Percentiles rank a stretch among this genome's conserved stretches.
Conservation (phyloP, 1,140 invertebrate species). For the Phenacoccus solenopsis region DNA sequence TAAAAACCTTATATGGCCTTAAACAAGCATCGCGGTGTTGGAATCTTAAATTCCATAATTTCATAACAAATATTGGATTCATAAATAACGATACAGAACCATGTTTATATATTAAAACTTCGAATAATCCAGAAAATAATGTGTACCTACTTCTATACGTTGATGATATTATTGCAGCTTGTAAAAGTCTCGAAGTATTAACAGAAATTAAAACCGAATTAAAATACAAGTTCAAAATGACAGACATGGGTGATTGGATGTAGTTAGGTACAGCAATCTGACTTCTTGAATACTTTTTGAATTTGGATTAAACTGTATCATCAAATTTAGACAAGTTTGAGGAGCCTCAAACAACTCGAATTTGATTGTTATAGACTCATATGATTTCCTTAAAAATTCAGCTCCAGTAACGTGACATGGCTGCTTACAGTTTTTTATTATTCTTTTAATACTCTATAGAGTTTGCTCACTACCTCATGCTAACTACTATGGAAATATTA, state of each 20-base stretch:
- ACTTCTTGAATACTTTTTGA: too few relatives aligned
- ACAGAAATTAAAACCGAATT: conserved; percentile 10
- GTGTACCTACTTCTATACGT: conserved; percentile 18
- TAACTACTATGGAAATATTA: too few relatives aligned
- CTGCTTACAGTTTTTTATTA: too few relatives aligned
- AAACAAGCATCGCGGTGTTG: conserved; percentile 28
- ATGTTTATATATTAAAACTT: neutral
- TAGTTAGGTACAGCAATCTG: too few relatives aligned
- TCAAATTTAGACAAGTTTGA: too few relatives aligned
- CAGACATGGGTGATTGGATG: conserved; percentile 8
- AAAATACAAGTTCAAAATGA: conserved; percentile 8
- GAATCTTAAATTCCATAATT: conserved; percentile 25
- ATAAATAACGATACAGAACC: neutral
- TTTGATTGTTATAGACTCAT: too few relatives aligned
- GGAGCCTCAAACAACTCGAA: too few relatives aligned
- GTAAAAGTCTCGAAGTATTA: neutral
- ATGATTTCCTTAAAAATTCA: too few relatives aligned
- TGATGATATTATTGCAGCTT: conserved; percentile 19
- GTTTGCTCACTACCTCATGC: too few relatives aligned
- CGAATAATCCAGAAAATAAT: neutral
- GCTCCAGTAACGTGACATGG: too few relatives aligned
- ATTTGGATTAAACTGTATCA: too few relatives aligned
- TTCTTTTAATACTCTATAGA: too few relatives aligned
- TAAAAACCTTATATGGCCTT: conserved; percentile 29
- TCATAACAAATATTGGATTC: conserved; percentile 27